Percentiles rank a stretch among this genome's conserved stretches.
Evolutionary conservation across 2,113 vertebrate genomes (phyloP).

Genomic region (Galemys pyrenaicus): DNA sequence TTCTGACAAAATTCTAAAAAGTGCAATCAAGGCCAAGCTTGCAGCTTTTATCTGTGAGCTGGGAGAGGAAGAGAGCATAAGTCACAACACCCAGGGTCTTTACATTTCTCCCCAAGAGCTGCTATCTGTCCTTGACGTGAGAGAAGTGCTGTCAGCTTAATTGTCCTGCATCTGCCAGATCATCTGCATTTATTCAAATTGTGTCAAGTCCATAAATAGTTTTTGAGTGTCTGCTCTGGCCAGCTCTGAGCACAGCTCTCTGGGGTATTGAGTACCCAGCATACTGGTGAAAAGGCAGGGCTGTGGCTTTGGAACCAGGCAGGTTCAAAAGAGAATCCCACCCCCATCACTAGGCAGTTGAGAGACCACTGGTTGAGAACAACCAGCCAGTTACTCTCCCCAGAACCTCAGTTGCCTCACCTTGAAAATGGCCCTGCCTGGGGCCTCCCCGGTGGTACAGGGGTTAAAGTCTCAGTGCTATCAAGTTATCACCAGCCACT

Average conservation of each 20-base stretch:
- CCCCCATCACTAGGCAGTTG: not conserved
- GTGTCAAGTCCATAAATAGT: not conserved
- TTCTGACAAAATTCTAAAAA: conserved; percentile 53
- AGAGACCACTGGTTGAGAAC: too few species aligned
- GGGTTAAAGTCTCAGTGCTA: too few species aligned
- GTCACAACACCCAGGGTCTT: conserved; percentile 11
- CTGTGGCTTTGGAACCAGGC: not conserved
- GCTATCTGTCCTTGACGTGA: conserved; percentile 26
- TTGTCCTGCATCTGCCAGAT: not conserved
- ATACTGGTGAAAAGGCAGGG: not conserved
- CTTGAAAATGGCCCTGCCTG: not conserved
- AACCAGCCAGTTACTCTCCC: not conserved
- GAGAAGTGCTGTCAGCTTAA: conserved; percentile 31
- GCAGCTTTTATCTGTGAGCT: conserved; percentile 50
- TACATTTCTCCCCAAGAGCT: conserved; percentile 15
- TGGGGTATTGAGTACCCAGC: not conserved
- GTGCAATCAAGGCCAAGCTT: not conserved
- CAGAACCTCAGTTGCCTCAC: not conserved
- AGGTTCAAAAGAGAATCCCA: not conserved
- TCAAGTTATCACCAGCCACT: too few species aligned
- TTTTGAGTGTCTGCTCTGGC: not conserved
- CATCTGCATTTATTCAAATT: conserved; percentile 52
- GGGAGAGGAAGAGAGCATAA: conserved; percentile 39
- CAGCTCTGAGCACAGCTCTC: conserved; percentile 30
- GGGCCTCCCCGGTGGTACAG: too few species aligned